Evolutionary conservation across 2,113 vertebrate genomes (phyloP).

Genomic region (Dissostichus mawsoni): DNA sequence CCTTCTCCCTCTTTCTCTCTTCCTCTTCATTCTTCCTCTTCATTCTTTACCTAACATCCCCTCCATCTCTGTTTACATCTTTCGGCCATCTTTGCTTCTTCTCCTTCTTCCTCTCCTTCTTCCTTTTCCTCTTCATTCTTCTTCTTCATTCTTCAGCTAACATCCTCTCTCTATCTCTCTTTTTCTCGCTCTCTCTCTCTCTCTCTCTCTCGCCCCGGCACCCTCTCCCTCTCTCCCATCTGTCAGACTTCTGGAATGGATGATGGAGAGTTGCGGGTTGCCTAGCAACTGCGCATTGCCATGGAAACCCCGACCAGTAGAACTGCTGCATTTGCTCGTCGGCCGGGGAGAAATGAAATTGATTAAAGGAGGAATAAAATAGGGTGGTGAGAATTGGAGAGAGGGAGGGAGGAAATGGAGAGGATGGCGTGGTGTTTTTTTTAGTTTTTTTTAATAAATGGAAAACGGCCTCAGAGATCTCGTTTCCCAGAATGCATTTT

Average conservation of each 20-base stretch:
- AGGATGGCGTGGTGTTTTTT: neutral
- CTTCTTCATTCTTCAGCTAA: no score
- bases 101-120: no score
- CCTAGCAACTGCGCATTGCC: slow-evolving; percentile 85
- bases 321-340: slow-evolving; percentile 78
- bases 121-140: no score
- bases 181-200: no score
- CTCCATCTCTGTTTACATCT: no score
- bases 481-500: slow-evolving; percentile 45
- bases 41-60: no score
- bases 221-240: slow-evolving; percentile 75
- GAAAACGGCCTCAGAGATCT: neutral
- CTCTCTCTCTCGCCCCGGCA: slow-evolving; percentile 34
- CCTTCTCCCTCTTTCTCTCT: slow-evolving; percentile 6
- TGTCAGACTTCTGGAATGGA: slow-evolving; percentile 87
- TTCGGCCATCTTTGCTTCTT: no score
- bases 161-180: no score
- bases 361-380: slow-evolving; percentile 83
- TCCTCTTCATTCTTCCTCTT: no score
- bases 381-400: slow-evolving; percentile 54
- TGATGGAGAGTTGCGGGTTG: slow-evolving; percentile 86
- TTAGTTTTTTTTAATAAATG: neutral
- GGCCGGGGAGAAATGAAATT: slow-evolving; percentile 81
- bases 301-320: slow-evolving; percentile 69
- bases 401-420: slow-evolving; percentile 31